Evolutionary conservation across 2,797 vertebrate species (phyloP).

Genomic region (Chaenodraco wilsoni): DNA sequence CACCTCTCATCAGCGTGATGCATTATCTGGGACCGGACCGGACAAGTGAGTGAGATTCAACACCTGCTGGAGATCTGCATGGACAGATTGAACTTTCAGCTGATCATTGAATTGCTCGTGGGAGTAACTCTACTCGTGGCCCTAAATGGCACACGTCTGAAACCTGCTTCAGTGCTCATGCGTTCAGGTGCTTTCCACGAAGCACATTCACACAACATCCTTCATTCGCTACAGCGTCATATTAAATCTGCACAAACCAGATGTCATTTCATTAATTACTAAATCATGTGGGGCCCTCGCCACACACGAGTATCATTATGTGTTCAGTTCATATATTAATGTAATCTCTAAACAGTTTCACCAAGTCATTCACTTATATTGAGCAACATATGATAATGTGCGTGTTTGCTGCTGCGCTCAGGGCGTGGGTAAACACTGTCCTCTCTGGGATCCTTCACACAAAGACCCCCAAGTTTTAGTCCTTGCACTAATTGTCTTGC

Average conservation of each 20-base stretch:
- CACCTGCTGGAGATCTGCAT: too few species aligned
- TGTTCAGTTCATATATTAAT: conserved; percentile 27
- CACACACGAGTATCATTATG: conserved; percentile 20
- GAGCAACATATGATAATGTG: conserved; percentile 48
- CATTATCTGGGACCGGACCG: too few species aligned
- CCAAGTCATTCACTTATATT: conserved; percentile 46
- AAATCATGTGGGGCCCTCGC: conserved; percentile 14
- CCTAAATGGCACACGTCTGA: background rate
- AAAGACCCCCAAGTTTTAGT: conserved; percentile 64
- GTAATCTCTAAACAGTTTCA: conserved; percentile 26
- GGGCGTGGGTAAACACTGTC: conserved; percentile 47
- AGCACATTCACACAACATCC: conserved; percentile 12
- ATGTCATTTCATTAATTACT: conserved; percentile 39
- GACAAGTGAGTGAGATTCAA: too few species aligned
- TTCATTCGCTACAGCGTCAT: conserved; percentile 19
- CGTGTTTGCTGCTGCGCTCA: conserved; percentile 26
- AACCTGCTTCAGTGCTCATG: conserved; percentile 12
- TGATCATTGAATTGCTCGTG: background rate
- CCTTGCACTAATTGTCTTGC: conserved; percentile 73
- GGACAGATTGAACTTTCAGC: too few species aligned
- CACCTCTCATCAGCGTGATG: too few species aligned
- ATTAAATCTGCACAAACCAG: conserved; percentile 25
- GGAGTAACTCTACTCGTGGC: background rate
- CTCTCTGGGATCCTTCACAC: conserved; percentile 17
- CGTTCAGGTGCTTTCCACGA: conserved; percentile 6